Percentiles rank a stretch among this genome's conserved stretches.
phyloP scores from a whole-genome alignment of 2,797 vertebrate genomes.

The Discoglossus pictus region DNA sequence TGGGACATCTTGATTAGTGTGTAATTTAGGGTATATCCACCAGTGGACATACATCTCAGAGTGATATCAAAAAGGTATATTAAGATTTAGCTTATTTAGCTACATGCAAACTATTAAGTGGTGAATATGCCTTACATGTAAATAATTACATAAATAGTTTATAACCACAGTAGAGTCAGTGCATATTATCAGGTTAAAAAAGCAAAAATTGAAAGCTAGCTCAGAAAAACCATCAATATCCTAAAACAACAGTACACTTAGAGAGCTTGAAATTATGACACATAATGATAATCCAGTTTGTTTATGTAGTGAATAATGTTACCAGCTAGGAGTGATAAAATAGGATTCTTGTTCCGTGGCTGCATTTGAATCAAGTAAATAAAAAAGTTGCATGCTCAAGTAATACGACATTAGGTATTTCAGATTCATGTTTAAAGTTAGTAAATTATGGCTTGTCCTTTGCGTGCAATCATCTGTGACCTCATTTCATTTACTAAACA shows the following conservation, averaged over 20 bases:
- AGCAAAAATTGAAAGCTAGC: conserved; percentile 24
- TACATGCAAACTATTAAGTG: conserved; percentile 12
- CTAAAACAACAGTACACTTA: not conserved
- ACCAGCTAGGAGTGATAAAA: not conserved
- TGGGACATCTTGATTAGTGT: too few relatives aligned
- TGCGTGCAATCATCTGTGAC: conserved; percentile 58
- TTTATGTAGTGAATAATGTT: not conserved
- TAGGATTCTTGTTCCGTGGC: conserved; percentile 69
- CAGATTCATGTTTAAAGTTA: conserved; percentile 34
- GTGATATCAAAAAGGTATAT: not conserved
- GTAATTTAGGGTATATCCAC: too few relatives aligned
- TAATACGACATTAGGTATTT: not conserved
- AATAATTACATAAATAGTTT: conserved; percentile 10
- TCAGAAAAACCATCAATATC: not conserved
- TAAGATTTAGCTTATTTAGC: conserved; percentile 34
- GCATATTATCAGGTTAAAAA: conserved; percentile 11
- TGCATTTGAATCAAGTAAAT: conserved; percentile 45
- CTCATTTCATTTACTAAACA: conserved; percentile 68
- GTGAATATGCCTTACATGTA: conserved; percentile 3
- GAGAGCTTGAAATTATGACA: too few relatives aligned
- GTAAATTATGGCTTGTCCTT: conserved; percentile 64
- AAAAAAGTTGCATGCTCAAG: conserved; percentile 36
- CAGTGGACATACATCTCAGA: too few relatives aligned
- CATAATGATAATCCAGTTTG: not conserved
- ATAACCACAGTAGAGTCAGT: too few relatives aligned